Conservation (phyloP, 2,113 vertebrate genomes). For the Scomber colias region DNA sequence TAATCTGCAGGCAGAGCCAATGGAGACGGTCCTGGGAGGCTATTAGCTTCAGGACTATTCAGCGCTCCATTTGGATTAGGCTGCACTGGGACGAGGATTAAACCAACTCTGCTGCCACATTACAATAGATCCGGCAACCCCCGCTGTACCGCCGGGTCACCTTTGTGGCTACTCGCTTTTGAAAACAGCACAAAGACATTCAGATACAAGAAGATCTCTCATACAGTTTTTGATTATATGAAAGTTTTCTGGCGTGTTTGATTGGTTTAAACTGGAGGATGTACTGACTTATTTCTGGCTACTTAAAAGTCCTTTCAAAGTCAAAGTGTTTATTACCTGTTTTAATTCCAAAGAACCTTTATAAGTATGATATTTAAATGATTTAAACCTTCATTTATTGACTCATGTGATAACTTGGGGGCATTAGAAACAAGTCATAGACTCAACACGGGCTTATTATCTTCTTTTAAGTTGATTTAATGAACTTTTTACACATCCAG, state of each 20-base stretch:
- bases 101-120: constrained; percentile 59
- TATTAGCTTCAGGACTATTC: constrained; percentile 73
- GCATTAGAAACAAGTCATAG: no score
- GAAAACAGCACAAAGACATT: constrained; percentile 42
- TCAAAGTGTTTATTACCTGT: not conserved
- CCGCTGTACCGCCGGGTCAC: constrained; percentile 39
- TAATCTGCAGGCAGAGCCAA: constrained; percentile 63
- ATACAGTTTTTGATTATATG: no score
- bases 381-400: not conserved
- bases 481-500: no score
- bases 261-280: not conserved
- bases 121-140: constrained; percentile 62
- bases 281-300: not conserved
- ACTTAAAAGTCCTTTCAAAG: not conserved
- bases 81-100: constrained; percentile 71
- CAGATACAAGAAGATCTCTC: constrained; percentile 10
- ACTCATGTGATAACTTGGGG: no score
- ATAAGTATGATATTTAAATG: not conserved
- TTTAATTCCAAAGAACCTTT: not conserved
- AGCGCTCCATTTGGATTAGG: constrained; percentile 77
- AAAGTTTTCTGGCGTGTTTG: not conserved
- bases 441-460: no score
- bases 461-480: no score
- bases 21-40: constrained; percentile 68
- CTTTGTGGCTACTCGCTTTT: constrained; percentile 28